Conservation (phyloP, 2,888 invertebrate species). For the Agonopterix subpropinquella region DNA sequence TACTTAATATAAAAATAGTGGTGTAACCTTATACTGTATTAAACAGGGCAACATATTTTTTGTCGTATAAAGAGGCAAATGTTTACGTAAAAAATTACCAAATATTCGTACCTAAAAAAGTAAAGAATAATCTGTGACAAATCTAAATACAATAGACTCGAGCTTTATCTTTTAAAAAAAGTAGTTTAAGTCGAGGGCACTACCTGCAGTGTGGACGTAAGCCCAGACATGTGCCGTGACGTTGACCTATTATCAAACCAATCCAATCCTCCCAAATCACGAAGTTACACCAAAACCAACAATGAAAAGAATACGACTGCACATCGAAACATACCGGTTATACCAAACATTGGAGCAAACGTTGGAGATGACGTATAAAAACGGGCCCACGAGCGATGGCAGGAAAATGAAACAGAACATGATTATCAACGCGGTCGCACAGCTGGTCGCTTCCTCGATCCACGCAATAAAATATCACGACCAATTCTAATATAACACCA, state of each 20-base stretch:
- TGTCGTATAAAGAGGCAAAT: no score
- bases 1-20: no score
- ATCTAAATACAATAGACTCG: not conserved
- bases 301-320: constrained; percentile 2
- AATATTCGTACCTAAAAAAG: no score
- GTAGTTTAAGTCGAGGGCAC: no score
- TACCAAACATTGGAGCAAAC: constrained; percentile 24
- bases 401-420: constrained; percentile 54
- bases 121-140: not conserved
- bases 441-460: constrained; percentile 39
- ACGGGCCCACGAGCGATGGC: constrained; percentile 32
- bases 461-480: constrained; percentile 17
- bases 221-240: constrained; percentile 1
- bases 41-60: no score
- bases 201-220: no score
- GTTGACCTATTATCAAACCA: constrained; percentile 25
- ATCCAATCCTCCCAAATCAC: constrained; percentile 20
- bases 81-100: no score
- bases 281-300: constrained; percentile 7
- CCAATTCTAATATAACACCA: not conserved
- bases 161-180: not conserved
- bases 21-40: no score
- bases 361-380: constrained; percentile 38
- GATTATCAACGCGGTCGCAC: constrained; percentile 54
- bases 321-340: constrained; percentile 7